These are phyloP conservation scores for Pristionchus japonicus DNA, from an alignment of 2,888 invertebrate genomes.

Conservation along the genomic window DNA sequence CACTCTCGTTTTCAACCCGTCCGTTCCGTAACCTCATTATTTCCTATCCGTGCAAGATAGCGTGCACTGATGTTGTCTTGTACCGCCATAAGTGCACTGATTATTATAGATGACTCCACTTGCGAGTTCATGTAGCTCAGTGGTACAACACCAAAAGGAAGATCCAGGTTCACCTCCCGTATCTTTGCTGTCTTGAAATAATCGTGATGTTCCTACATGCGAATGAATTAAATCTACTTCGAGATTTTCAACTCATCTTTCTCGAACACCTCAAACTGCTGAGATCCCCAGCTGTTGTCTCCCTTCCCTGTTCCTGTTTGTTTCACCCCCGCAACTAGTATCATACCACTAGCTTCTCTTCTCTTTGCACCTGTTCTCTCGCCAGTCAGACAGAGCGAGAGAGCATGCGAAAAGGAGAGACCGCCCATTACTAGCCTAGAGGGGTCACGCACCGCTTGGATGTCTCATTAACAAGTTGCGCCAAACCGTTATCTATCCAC, in stretches of 20 bases:
- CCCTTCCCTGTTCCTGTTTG: neutral
- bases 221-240: too few species aligned
- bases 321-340: neutral
- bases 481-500: neutral
- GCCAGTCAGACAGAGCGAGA: too few species aligned
- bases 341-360: neutral
- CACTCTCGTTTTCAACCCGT: neutral
- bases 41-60: neutral
- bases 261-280: neutral
- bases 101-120: too few species aligned
- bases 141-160: too few species aligned
- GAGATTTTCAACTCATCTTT: too few species aligned
- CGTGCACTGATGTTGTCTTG: neutral
- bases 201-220: too few species aligned
- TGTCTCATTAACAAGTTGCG: slow-evolving; percentile 38
- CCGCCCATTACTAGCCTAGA: neutral
- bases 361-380: too few species aligned
- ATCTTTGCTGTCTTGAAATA: too few species aligned
- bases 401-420: too few species aligned
- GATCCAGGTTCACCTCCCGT: too few species aligned
- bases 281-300: neutral
- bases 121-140: too few species aligned
- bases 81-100: neutral
- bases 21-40: slow-evolving; percentile 1
- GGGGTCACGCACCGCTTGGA: slow-evolving; percentile 25